A percentile compares a stretch with the other conserved stretches of the same genome.
These are phyloP conservation scores for Drosophila mayaguana DNA, from an alignment of 2,888 invertebrate species.

Conservation along the genomic window DNA sequence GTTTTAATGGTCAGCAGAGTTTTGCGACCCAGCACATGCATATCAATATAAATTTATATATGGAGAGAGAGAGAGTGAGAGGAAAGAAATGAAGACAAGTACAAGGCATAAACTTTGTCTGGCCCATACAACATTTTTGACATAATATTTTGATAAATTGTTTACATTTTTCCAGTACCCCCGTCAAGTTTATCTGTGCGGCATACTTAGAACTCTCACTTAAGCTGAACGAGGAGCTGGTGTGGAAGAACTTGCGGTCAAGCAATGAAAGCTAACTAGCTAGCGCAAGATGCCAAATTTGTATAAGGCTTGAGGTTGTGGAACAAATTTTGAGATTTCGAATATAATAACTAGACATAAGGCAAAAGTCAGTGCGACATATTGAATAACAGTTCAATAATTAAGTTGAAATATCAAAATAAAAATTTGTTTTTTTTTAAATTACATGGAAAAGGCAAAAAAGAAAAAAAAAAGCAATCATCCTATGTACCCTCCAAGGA, in stretches of 20 bases:
- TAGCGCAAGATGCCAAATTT: not conserved
- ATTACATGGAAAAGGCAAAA: too few relatives aligned
- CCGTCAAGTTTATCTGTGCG: slow-evolving; percentile 10
- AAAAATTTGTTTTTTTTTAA: too few relatives aligned
- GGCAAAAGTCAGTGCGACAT: too few relatives aligned
- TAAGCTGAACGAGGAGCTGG: slow-evolving; percentile 1
- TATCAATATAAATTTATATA: slow-evolving; percentile 49
- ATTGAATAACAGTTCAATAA: too few relatives aligned
- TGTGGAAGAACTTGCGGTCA: not conserved
- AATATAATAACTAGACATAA: too few relatives aligned
- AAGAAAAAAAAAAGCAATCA: too few relatives aligned
- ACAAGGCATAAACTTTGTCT: slow-evolving; percentile 41
- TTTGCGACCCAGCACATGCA: slow-evolving; percentile 42
- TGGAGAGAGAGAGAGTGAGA: not conserved
- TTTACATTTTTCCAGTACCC: slow-evolving; percentile 49
- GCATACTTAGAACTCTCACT: slow-evolving; percentile 9
- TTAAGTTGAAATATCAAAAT: too few relatives aligned
- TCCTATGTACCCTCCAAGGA: too few relatives aligned
- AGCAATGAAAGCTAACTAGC: slow-evolving; percentile 19
- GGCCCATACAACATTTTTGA: slow-evolving; percentile 49
- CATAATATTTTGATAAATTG: slow-evolving; percentile 80
- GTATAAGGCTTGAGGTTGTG: not conserved
- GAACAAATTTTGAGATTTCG: not conserved
- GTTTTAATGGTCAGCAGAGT: slow-evolving; percentile 76
- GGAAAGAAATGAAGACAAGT: slow-evolving; percentile 19